Evolutionary conservation across 1,140 invertebrate genomes (phyloP).

Genomic region (Anoplolepis gracilipes): DNA sequence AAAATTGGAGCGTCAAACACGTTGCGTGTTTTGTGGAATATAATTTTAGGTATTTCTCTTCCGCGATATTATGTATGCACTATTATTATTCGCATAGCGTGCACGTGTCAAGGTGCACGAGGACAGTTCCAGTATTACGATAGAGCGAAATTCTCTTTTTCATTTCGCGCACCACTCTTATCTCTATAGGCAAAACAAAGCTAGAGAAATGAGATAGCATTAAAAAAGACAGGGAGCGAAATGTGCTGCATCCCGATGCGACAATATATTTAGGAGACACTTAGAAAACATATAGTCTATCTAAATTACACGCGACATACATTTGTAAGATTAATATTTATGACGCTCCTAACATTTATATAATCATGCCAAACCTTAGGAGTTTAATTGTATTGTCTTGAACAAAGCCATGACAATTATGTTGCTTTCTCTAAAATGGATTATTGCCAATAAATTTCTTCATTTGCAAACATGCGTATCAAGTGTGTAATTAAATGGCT

Average conservation of each 20-base stretch:
- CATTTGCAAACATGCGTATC: too few relatives aligned
- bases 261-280: neutral
- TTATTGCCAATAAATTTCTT: neutral
- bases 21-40: slow-evolving; percentile 32
- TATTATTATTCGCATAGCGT: neutral
- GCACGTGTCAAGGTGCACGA: neutral
- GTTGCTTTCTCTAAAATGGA: neutral
- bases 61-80: slow-evolving; percentile 26
- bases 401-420: neutral
- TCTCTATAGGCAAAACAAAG: neutral
- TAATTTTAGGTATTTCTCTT: slow-evolving; percentile 21
- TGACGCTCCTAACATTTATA: neutral
- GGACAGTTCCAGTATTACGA: slow-evolving; percentile 1
- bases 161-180: slow-evolving; percentile 34
- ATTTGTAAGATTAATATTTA: neutral
- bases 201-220: neutral
- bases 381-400: neutral
- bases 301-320: neutral
- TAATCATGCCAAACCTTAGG: neutral
- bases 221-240: neutral
- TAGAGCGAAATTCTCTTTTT: slow-evolving; percentile 32
- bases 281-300: neutral
- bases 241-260: neutral
- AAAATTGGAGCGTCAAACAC: slow-evolving; percentile 27
- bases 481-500: slow-evolving; percentile 10